Evolutionary conservation across 2,797 vertebrate genomes (phyloP).

Genomic region (Parauchenoglanis punctatus): DNA sequence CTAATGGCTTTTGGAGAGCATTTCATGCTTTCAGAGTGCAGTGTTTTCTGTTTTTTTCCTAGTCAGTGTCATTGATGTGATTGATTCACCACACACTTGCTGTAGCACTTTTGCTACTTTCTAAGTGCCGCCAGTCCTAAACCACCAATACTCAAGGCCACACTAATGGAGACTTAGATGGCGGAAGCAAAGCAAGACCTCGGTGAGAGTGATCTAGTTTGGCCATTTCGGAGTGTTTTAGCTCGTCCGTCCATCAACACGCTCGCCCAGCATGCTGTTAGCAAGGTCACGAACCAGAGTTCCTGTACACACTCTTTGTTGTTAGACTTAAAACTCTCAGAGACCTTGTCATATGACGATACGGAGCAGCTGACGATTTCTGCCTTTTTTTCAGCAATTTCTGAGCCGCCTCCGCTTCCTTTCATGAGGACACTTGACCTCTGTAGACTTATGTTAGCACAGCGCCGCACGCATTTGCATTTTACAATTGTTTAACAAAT

Average conservation of each 20-base stretch:
- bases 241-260: background rate
- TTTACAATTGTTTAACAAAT: conserved; percentile 77
- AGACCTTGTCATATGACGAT: background rate
- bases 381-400: background rate
- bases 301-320: background rate
- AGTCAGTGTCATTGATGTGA: conserved; percentile 14
- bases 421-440: conserved; percentile 62
- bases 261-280: background rate
- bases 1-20: conserved; percentile 7
- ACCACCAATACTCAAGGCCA: conserved; percentile 14
- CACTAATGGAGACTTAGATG: conserved; percentile 13
- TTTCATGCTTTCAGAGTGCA: background rate
- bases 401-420: conserved; percentile 44
- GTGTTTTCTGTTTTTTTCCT: background rate
- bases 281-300: background rate
- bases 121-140: conserved; percentile 7
- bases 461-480: conserved; percentile 74
- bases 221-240: conserved; percentile 8
- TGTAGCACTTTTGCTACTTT: conserved; percentile 24
- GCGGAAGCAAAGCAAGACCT: conserved; percentile 1
- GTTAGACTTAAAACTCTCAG: background rate
- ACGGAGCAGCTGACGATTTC: background rate
- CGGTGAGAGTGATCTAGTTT: conserved; percentile 4
- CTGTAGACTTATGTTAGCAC: conserved; percentile 70
- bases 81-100: conserved; percentile 19